Base-by-base conservation (phyloP, 2,113 vertebrate species). In the Talpa occidentalis region DNA sequence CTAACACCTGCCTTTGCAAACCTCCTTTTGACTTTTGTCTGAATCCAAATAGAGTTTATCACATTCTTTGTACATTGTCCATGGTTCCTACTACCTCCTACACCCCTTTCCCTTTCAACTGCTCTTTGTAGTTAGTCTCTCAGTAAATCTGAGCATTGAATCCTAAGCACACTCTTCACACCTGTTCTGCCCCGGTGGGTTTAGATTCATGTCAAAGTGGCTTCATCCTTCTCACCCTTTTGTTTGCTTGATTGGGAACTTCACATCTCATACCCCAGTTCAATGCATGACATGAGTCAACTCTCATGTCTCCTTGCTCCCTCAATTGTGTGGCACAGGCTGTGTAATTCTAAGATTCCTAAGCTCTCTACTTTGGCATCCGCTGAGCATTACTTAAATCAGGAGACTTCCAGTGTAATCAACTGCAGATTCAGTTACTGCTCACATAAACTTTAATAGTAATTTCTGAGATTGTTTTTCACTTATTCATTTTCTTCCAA, bases 1-100 rank as follows among this genome's bases (percentile, higher is more conserved):
- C 87, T 92, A 95, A 96, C 97, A 97, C 93, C 88, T 97, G 92
- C 93, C 94, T 42, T 88, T 44, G 11, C 44, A 86, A 90, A 37
- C 32, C 49, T 16, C 42, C 32, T 89, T 94, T 93, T 84, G 54
- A 90, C 88, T 94, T 95, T 95, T 94, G 95, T 95, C 79, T 96
- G 93, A 93, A 89, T 84, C 76, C 76, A 96, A 96, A 96, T 92
- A 77, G 89, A 93, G 74, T 91, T 95, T 83, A 77, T 94, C 22
- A 69, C 93, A 66, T 92, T 86, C 80, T 90, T 94, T 96, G 91
- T 81, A 76, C 59, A 85, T 92, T 88, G 67, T 88, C 82, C 67
- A 44, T 47, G 90, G 64, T 66, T 85, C 44, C 26, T 22, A 60
- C 66, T 90, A 64, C 54, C 66, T 92, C 81, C 93, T 72, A 84